Percentiles rank a stretch among this genome's conserved stretches.
phyloP scores from a whole-genome alignment of 2,113 vertebrate genomes.

The Carassius gibelio region DNA sequence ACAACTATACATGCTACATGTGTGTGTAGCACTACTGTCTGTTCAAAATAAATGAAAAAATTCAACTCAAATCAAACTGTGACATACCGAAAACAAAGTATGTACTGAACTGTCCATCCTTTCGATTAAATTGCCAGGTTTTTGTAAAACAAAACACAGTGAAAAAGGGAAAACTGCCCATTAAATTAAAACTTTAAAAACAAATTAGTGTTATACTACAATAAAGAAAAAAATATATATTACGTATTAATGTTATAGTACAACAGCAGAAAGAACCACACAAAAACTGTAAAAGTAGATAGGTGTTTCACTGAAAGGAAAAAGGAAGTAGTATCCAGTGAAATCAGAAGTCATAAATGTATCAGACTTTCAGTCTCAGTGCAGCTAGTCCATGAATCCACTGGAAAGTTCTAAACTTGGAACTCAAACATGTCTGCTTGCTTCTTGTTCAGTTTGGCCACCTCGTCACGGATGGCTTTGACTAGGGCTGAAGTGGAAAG shows the following conservation, averaged over 20 bases:
- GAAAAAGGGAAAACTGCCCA: background rate
- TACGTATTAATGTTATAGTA: conserved; percentile 40
- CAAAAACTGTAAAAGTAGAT: conserved; percentile 47
- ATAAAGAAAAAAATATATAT: background rate
- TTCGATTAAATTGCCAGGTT: background rate
- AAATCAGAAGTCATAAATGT: background rate
- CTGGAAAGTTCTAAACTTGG: conserved; percentile 76
- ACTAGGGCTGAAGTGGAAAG: conserved; percentile 95
- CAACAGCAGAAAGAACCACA: conserved; percentile 32
- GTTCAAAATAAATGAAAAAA: too few relatives aligned
- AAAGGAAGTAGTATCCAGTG: conserved; percentile 51
- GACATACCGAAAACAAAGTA: too few relatives aligned
- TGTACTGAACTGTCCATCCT: too few relatives aligned
- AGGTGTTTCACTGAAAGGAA: conserved; percentile 50
- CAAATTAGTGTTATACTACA: background rate
- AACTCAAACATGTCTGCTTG: conserved; percentile 98
- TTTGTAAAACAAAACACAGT: background rate
- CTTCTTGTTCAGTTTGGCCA: conserved; percentile 96
- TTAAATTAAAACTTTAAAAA: background rate
- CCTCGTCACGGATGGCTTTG: conserved; percentile 95
- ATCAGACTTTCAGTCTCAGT: conserved; percentile 7
- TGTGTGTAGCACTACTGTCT: too few relatives aligned
- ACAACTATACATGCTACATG: too few relatives aligned
- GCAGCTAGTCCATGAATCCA: conserved; percentile 48
- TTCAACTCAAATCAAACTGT: too few relatives aligned